These are phyloP conservation scores for Tetramorium simillimum DNA, from an alignment of 1,140 invertebrate species.

Conservation along the genomic window DNA sequence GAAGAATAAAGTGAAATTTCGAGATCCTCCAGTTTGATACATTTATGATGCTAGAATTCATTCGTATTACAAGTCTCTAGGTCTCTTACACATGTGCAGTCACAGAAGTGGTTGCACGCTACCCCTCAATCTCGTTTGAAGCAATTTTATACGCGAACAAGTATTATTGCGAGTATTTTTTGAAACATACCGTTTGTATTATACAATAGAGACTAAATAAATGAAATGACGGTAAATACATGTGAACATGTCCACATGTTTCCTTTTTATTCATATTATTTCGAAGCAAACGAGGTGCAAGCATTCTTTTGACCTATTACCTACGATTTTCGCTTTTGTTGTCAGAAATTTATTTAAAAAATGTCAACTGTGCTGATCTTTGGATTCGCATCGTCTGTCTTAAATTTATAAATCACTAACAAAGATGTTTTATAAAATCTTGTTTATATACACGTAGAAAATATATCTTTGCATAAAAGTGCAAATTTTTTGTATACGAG, in stretches of 20 bases:
- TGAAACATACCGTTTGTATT: no score
- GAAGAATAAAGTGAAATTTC: constrained; percentile 40
- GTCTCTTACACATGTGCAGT: neutral
- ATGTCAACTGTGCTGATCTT: neutral
- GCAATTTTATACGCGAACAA: neutral
- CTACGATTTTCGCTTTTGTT: neutral
- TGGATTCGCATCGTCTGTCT: neutral
- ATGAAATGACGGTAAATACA: neutral
- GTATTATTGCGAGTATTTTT: neutral
- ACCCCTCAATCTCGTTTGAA: neutral
- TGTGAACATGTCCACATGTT: neutral
- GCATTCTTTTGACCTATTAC: neutral
- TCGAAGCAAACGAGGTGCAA: neutral
- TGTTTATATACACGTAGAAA: neutral
- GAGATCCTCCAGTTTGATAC: neutral
- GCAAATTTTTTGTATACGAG: neutral
- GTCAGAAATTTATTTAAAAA: neutral
- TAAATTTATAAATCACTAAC: constrained; percentile 9
- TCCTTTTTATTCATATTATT: neutral
- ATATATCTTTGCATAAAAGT: neutral
- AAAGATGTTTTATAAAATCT: neutral
- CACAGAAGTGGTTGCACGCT: neutral
- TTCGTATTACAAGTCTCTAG: neutral
- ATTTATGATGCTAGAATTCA: neutral
- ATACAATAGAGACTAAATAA: neutral